Evolutionary conservation across 2,888 invertebrate species (phyloP), one percentile per base, ranked within the genome.

Genomic region (Gandaritis pyraliata): DNA sequence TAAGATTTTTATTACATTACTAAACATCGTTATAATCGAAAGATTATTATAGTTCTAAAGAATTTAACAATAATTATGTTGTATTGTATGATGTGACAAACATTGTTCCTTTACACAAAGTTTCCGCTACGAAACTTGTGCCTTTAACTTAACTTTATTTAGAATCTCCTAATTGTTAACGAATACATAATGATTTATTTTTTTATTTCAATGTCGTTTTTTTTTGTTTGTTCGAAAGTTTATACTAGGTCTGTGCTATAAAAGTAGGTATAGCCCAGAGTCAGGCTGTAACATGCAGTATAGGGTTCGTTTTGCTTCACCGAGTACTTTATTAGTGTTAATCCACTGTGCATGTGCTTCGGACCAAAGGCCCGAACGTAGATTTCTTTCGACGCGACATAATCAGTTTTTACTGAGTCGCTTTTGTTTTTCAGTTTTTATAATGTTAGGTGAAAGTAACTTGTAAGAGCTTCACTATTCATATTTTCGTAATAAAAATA

Each of bases 161-260:
- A 51, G 61, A 64, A 64, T 64, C 64, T 64, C 73, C 72, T 75
- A 68, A 62, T 61, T 46, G 18, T 11, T 23, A 43, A 53, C 43
- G 38, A 23, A 6, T 46, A 15, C n/a, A 33, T 33, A 33, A 8
- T 33, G 33, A 33, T 8, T 33, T 33, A 11, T 2, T 6, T 33
- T 29, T 33, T 33, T 33, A 33, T 33, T 33, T 33, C 33, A 5
- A 33, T 33, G 5, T 1, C 5, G 10, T 33, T 33, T 33, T 33
- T 23, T 33, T 8, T 33, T 33, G 33, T 33, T 33, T 33, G 30
- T 33, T 33, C 8, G 10, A 33, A 33, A 33, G 33, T 33, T 33
- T 7, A 33, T 33, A 11, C 33, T 23, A 6, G 23, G 23, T 23
- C 23, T 23, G 23, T 3, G 3, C 23, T 23, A 6, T 23, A 23